Base-by-base conservation (phyloP, 2,113 vertebrate species). In the Poecile atricapillus region DNA sequence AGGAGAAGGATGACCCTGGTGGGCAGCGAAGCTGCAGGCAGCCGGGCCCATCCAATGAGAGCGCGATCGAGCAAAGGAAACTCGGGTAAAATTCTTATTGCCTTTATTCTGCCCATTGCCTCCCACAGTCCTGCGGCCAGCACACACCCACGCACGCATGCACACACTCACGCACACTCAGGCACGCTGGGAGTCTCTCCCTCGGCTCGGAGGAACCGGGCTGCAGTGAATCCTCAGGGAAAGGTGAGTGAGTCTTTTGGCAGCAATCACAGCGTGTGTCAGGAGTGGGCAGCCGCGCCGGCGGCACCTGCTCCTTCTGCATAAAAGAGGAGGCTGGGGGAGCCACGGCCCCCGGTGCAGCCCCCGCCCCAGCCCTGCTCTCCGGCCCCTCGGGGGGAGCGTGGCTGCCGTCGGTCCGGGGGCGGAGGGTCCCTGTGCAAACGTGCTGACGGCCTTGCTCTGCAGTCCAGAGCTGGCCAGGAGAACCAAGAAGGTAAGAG, bases 91-190 rank as follows among this genome's bases (percentile, higher is more conserved):
- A 97, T 96, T 97, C 96, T 98, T 98, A 98, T 98, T 98, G 98
- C 98, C 97, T 98, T 98, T 98, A 98, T 98, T 98, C 96, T 83
- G 77, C 96, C 96, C 94, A 94, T 94, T 46, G 93, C 97, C 97
- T 98, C 83, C 50, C 97, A 76, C 92, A 95, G 96, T 97, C 97
- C 96, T 95, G 97, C 93, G 97, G 96, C 96, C 97, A 97, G 94
- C 90, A 97, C 95, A 69, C 95, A 92, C 91, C 96, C 97, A 92
- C 95, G 67, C 94, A 93, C 88, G 85, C 95, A 90, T 92, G 95
- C 96, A 85, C 95, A 89, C 94, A 74, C 90, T 79, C 75, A 96
- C 92, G 87, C 92, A 91, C 96, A 92, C 92, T 84, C 94, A 89
- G 89, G 95, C 95, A 90, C 92, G 90, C 89, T 88, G 94, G 84